Percentiles rank a stretch among this genome's conserved stretches.
Conservation (phyloP, 2,888 invertebrate species). For the Shargacucullia verbasci region DNA sequence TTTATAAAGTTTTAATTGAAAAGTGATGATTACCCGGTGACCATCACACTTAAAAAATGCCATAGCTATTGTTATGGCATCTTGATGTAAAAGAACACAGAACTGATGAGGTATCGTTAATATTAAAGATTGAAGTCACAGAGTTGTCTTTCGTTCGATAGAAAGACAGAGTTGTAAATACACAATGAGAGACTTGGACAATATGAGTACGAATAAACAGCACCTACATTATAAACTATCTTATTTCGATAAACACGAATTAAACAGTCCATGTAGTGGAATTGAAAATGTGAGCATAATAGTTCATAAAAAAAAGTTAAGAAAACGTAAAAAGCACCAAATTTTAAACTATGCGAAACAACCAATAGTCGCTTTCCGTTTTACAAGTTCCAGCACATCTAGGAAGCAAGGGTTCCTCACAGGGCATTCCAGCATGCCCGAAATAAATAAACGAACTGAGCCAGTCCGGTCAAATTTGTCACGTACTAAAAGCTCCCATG, state of each 20-base stretch:
- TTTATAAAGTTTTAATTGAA: not conserved
- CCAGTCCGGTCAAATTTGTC: not conserved
- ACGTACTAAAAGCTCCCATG: slow-evolving; percentile 5
- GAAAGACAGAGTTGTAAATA: not conserved
- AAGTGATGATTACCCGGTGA: slow-evolving; percentile 23
- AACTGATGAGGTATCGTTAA: not conserved
- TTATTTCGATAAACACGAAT: slow-evolving; percentile 3
- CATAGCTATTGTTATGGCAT: not conserved
- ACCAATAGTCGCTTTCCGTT: not conserved
- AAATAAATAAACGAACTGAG: slow-evolving; percentile 11
- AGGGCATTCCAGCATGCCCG: slow-evolving; percentile 33
- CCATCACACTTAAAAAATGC: not conserved
- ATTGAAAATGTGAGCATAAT: slow-evolving; percentile 33
- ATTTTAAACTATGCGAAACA: slow-evolving; percentile 6
- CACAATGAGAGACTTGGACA: slow-evolving; percentile 14
- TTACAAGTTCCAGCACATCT: slow-evolving; percentile 16
- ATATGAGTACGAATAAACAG: not conserved
- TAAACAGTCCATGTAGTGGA: slow-evolving; percentile 3
- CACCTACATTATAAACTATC: slow-evolving; percentile 3
- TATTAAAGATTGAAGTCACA: too few species aligned
- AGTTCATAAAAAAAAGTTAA: slow-evolving; percentile 26
- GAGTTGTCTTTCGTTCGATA: too few species aligned
- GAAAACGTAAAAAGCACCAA: slow-evolving; percentile 20
- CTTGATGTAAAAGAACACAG: not conserved
- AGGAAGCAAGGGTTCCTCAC: not conserved